Evolutionary conservation across 92 coral and sea anemone genomes (phyloP).

Genomic region (Epizoanthus illoricatus): DNA sequence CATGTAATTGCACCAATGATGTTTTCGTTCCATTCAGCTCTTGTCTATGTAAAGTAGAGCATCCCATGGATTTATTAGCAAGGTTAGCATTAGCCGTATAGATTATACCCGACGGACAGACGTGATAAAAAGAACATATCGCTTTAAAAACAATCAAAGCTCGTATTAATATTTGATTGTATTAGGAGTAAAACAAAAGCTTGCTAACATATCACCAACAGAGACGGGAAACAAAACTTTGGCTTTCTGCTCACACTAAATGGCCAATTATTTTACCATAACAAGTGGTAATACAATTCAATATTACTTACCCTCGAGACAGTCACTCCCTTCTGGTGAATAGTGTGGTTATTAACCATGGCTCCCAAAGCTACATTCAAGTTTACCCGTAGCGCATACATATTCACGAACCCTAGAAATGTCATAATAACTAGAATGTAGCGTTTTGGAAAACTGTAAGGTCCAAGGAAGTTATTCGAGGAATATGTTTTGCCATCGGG

Average conservation of each 20-base stretch:
- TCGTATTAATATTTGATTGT: neutral
- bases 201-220: slow-evolving; percentile 28
- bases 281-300: neutral
- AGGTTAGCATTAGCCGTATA: too few relatives aligned
- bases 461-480: neutral
- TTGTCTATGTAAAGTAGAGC: neutral
- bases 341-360: slow-evolving; percentile 89
- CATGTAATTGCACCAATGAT: too few relatives aligned
- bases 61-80: too few relatives aligned
- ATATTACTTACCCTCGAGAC: slow-evolving; percentile 57
- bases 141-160: slow-evolving; percentile 13
- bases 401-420: slow-evolving; percentile 79
- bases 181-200: slow-evolving; percentile 5
- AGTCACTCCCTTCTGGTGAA: slow-evolving; percentile 59
- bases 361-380: slow-evolving; percentile 86
- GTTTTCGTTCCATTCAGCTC: too few relatives aligned
- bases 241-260: neutral
- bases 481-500: neutral
- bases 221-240: neutral
- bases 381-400: slow-evolving; percentile 83
- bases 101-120: neutral
- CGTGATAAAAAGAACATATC: neutral
- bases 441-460: slow-evolving; percentile 78
- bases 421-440: slow-evolving; percentile 82
- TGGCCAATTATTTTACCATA: neutral